A percentile compares a stretch with the other conserved stretches of the same genome.
Conservation (phyloP, 2,113 vertebrate genomes). For the Amblyopsis rosae region DNA sequence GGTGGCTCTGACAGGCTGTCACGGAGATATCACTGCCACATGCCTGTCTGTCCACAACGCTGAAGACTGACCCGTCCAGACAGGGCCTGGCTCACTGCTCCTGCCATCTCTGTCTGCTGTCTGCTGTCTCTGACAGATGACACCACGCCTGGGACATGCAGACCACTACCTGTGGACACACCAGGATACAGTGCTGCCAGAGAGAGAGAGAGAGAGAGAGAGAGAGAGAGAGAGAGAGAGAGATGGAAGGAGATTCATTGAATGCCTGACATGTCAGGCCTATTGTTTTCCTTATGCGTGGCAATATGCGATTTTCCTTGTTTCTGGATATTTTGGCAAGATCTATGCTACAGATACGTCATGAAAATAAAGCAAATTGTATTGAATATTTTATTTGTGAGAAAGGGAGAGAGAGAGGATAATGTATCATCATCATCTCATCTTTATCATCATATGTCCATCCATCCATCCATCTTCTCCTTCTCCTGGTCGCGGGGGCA, state of each 20-base stretch:
- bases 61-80: slow-evolving; percentile 74
- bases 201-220: slow-evolving; percentile 30
- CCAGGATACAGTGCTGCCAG: slow-evolving; percentile 69
- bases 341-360: no score
- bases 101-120: slow-evolving; percentile 71
- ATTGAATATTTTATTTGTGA: no score
- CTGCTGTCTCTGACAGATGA: slow-evolving; percentile 73
- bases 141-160: slow-evolving; percentile 72
- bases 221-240: not conserved
- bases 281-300: no score
- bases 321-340: no score
- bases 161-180: slow-evolving; percentile 73
- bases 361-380: no score
- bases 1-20: slow-evolving; percentile 68
- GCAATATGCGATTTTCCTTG: no score
- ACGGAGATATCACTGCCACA: slow-evolving; percentile 72
- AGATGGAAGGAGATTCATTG: not conserved
- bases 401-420: no score
- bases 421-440: no score
- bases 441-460: no score
- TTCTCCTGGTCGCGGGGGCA: no score
- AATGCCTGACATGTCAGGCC: no score
- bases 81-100: slow-evolving; percentile 64
- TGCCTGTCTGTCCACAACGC: slow-evolving; percentile 70
- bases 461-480: no score